A percentile compares a stretch with the other conserved stretches of the same genome.
Evolutionary conservation across 2,888 invertebrate species (phyloP).

Genomic region (Cotesia congregata): DNA sequence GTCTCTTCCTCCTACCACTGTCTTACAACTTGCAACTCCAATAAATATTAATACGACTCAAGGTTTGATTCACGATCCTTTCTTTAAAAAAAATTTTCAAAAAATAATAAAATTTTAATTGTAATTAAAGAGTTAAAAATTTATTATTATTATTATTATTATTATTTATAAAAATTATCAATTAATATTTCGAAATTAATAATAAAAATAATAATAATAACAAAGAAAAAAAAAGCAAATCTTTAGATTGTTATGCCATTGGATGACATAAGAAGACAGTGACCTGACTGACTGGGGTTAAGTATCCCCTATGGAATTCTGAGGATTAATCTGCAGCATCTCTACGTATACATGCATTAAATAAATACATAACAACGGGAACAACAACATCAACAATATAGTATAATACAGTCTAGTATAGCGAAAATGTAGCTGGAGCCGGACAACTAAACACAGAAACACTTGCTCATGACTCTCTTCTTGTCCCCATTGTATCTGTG

Average conservation of each 20-base stretch:
- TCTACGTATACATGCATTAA: not conserved
- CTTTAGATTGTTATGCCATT: conserved; percentile 43
- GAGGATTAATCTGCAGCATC: conserved; percentile 31
- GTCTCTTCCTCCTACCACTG: not conserved
- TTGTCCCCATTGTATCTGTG: not conserved
- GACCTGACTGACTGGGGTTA: conserved; percentile 44
- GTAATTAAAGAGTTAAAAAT: too few species aligned
- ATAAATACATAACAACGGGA: not conserved
- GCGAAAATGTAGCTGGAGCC: not conserved
- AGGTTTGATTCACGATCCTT: too few species aligned
- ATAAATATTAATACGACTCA: not conserved
- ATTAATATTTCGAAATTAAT: too few species aligned
- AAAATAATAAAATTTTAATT: too few species aligned
- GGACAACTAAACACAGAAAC: not conserved
- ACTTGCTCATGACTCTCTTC: conserved; percentile 1
- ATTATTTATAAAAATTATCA: too few species aligned
- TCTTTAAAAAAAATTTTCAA: too few species aligned
- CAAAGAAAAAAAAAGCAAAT: not conserved
- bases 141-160: too few species aligned
- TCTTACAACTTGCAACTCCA: not conserved
- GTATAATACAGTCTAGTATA: too few species aligned
- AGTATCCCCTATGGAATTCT: conserved; percentile 38
- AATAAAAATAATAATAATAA: not conserved
- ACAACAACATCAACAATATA: not conserved
- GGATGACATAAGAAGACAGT: conserved; percentile 44